A percentile compares a stretch with the other conserved stretches of the same genome.
phyloP scores from a whole-genome alignment of 2,888 invertebrate species.

The Rhagonycha fulva region DNA sequence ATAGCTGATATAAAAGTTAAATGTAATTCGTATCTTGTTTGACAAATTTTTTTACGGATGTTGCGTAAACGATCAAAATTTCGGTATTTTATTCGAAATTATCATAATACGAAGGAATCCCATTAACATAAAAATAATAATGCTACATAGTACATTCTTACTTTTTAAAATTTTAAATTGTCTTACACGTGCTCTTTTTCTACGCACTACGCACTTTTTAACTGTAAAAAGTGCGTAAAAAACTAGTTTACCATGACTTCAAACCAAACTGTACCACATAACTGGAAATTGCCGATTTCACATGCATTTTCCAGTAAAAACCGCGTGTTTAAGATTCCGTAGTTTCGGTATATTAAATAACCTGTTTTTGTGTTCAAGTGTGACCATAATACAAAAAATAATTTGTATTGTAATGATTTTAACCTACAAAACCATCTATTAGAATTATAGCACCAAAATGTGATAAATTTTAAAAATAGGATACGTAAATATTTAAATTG shows the following conservation, averaged over 20 bases:
- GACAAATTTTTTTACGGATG: neutral
- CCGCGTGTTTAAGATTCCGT: neutral
- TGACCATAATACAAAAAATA: neutral
- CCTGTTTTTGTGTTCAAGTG: neutral
- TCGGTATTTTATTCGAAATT: neutral
- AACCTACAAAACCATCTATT: neutral
- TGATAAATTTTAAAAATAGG: neutral
- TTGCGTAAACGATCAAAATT: neutral
- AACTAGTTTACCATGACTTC: neutral
- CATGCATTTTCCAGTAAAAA: neutral
- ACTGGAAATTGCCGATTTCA: neutral
- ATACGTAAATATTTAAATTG: neutral
- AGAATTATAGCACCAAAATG: neutral
- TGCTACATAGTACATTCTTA: neutral
- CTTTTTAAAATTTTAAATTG: neutral
- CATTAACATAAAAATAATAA: neutral
- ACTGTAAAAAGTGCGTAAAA: conserved; percentile 2
- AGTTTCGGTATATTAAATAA: neutral
- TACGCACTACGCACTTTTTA: neutral
- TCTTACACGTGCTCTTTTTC: neutral
- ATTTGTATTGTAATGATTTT: neutral
- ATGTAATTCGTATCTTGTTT: neutral
- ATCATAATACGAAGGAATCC: neutral
- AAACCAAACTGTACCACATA: neutral
- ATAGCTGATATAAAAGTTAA: neutral